Evolutionary conservation across 2,113 vertebrate species (phyloP).

Genomic region (Scartelaos histophorus): DNA sequence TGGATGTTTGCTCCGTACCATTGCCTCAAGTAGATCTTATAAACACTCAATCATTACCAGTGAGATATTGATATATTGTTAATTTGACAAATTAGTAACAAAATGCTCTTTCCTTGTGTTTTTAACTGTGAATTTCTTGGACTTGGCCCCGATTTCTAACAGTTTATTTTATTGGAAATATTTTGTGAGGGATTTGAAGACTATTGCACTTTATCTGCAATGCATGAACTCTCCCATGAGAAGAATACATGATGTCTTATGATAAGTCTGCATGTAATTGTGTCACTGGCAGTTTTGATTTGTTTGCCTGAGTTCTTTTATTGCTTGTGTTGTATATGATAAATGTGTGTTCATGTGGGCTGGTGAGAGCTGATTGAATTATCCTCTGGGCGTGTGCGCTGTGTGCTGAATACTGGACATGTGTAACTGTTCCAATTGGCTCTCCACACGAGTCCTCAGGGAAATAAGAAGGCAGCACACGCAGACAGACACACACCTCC

Average conservation of each 20-base stretch:
- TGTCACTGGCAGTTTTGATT: neutral
- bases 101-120: too few relatives aligned
- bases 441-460: slow-evolving; percentile 58
- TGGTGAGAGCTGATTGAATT: slow-evolving; percentile 48
- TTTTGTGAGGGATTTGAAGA: neutral
- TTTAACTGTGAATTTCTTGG: neutral
- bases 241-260: slow-evolving; percentile 22
- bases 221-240: neutral
- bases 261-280: slow-evolving; percentile 37
- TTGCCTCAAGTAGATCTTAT: neutral
- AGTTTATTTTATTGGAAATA: neutral
- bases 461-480: slow-evolving; percentile 65
- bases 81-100: too few relatives aligned
- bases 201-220: neutral
- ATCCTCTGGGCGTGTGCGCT: slow-evolving; percentile 31
- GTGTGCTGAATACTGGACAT: slow-evolving; percentile 53
- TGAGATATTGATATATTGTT: neutral
- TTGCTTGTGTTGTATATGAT: neutral
- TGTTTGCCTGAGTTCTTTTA: slow-evolving; percentile 19
- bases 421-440: slow-evolving; percentile 66
- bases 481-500: slow-evolving; percentile 35
- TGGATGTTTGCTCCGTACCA: neutral
- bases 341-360: slow-evolving; percentile 20
- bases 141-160: too few relatives aligned
- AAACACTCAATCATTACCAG: neutral